Conservation (phyloP, 2,888 invertebrate genomes). For the Drosophila neotestacea region DNA sequence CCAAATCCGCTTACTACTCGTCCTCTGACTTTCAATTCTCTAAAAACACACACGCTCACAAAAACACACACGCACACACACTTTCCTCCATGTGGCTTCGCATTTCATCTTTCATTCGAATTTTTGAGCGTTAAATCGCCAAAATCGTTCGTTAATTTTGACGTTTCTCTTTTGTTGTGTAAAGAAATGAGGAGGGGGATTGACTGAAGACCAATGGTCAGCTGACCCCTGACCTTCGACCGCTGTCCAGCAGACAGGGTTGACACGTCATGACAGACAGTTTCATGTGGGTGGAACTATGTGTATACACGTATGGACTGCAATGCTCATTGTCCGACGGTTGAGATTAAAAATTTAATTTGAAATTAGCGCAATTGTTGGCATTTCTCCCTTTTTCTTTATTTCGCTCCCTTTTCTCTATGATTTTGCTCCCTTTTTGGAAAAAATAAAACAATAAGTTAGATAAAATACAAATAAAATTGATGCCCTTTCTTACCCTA, state of each 20-base stretch:
- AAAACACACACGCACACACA: constrained; percentile 15
- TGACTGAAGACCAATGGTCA: constrained; percentile 70
- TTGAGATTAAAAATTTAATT: constrained; percentile 80
- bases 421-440: constrained; percentile 43
- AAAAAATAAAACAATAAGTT: constrained; percentile 42
- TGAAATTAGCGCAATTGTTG: constrained; percentile 84
- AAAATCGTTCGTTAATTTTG: constrained; percentile 80
- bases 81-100: constrained; percentile 34
- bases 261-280: constrained; percentile 49
- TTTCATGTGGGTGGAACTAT: constrained; percentile 67
- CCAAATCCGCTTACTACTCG: constrained; percentile 83
- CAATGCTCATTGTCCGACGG: constrained; percentile 50
- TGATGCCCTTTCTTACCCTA: constrained; percentile 46
- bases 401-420: constrained; percentile 33
- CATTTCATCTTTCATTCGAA: constrained; percentile 69
- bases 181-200: neutral
- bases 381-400: constrained; percentile 56
- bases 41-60: constrained; percentile 25
- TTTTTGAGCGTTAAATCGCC: constrained; percentile 79
- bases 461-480: constrained; percentile 69
- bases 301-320: constrained; percentile 23
- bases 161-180: constrained; percentile 68
- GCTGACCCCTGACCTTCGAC: constrained; percentile 50
- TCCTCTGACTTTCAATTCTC: constrained; percentile 49
- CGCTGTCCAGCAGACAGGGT: constrained; percentile 70